phyloP scores from a whole-genome alignment of 1,140 invertebrate genomes.

The Lepeophtheirus salmonis region DNA sequence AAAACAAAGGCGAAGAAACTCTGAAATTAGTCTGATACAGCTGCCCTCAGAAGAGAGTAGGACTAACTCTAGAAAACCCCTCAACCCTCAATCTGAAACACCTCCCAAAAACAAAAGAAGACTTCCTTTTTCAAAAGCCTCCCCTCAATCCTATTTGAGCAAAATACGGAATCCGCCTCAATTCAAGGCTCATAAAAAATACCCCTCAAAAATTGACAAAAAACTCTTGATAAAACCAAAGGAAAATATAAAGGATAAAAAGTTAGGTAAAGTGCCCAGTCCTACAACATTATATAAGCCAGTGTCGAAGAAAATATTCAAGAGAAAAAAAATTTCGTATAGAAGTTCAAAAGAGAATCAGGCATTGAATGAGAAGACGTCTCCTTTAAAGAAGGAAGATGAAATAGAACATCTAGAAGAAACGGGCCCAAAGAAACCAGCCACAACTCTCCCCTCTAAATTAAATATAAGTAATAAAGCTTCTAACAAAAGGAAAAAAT shows the following conservation, averaged over 20 bases:
- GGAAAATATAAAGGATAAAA: too few relatives aligned
- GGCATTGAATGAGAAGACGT: too few relatives aligned
- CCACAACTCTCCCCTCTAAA: background rate
- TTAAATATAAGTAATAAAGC: background rate
- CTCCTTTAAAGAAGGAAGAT: too few relatives aligned
- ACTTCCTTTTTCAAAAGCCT: background rate
- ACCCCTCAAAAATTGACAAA: background rate
- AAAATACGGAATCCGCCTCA: background rate
- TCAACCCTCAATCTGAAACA: too few relatives aligned
- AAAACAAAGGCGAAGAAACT: background rate
- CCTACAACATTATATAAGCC: too few relatives aligned
- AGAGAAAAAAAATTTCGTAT: too few relatives aligned
- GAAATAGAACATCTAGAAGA: too few relatives aligned
- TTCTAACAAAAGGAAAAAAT: too few relatives aligned
- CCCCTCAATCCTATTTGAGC: background rate
- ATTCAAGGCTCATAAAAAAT: background rate
- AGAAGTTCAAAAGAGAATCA: too few relatives aligned
- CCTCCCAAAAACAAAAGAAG: background rate
- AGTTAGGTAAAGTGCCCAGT: too few relatives aligned
- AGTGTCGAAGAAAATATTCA: too few relatives aligned
- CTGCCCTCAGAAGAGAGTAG: background rate
- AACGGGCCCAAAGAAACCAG: background rate
- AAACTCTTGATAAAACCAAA: too few relatives aligned
- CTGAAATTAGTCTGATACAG: background rate
- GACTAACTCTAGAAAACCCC: background rate